Percentiles rank a stretch among this genome's conserved stretches.
Conservation (phyloP, 2,888 invertebrate genomes). For the Chironomus riparius region DNA sequence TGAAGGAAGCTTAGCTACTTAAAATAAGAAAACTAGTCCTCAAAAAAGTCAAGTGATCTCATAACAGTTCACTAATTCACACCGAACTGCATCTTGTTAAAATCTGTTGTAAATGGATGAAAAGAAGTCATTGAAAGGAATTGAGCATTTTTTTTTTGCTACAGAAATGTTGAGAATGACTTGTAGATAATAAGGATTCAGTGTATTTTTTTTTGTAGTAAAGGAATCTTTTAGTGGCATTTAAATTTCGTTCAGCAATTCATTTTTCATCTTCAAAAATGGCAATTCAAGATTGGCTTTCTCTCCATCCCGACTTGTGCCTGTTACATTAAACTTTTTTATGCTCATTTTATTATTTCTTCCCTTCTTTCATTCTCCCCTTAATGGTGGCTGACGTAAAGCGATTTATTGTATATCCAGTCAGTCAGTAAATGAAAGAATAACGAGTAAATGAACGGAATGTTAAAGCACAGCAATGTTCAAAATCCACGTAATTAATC, state of each 20-base stretch:
- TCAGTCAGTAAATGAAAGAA: neutral
- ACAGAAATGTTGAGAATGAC: neutral
- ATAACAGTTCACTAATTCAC: no score
- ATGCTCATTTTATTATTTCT: neutral
- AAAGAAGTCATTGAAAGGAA: no score
- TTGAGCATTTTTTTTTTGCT: neutral
- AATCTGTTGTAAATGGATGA: no score
- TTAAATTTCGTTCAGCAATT: constrained; percentile 6
- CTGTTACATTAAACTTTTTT: neutral
- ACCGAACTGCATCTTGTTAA: no score
- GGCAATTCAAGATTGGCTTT: neutral
- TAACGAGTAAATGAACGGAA: neutral
- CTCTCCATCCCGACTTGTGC: neutral
- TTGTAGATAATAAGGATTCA: no score
- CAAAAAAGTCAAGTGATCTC: no score
- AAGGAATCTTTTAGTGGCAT: neutral
- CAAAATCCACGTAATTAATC: constrained; percentile 9
- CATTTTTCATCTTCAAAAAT: constrained; percentile 1
- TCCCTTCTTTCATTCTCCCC: neutral
- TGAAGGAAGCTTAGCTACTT: no score
- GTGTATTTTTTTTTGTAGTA: no score
- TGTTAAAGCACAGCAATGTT: neutral
- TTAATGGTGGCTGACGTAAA: neutral
- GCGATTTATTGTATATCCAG: neutral
- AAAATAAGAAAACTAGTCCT: no score